Conservation (phyloP, 2,113 vertebrate genomes). For the Pogonocichla stellata region DNA sequence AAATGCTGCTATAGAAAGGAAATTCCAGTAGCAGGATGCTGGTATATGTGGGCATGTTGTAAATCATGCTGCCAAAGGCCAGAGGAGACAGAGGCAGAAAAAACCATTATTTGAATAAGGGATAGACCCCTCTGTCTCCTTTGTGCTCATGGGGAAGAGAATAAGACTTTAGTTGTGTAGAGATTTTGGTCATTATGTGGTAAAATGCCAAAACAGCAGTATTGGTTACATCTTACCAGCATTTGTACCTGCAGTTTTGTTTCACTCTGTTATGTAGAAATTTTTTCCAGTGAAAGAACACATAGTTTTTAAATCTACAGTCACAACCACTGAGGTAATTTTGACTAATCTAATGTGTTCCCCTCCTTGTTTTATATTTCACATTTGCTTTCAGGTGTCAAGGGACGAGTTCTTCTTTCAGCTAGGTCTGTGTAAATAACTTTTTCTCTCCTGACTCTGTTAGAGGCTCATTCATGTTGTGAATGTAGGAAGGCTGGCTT, state of each 20-base stretch:
- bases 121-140: background rate
- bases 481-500: background rate
- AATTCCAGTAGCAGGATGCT: background rate
- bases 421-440: background rate
- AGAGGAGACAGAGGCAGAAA: background rate
- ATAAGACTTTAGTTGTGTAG: background rate
- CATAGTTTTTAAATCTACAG: background rate
- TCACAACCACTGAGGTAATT: background rate
- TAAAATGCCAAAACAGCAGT: background rate
- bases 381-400: background rate
- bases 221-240: background rate
- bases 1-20: background rate
- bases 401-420: background rate
- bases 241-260: background rate
- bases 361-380: background rate
- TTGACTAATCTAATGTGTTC: background rate
- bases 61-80: background rate
- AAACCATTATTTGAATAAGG: background rate
- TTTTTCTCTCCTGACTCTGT: background rate
- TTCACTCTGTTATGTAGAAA: background rate
- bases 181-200: accelerated
- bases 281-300: background rate
- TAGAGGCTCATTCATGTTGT: background rate
- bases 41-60: background rate
- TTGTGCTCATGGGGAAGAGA: background rate